phyloP scores from a whole-genome alignment of 2,888 invertebrate genomes.

The Drosophila incognita region DNA sequence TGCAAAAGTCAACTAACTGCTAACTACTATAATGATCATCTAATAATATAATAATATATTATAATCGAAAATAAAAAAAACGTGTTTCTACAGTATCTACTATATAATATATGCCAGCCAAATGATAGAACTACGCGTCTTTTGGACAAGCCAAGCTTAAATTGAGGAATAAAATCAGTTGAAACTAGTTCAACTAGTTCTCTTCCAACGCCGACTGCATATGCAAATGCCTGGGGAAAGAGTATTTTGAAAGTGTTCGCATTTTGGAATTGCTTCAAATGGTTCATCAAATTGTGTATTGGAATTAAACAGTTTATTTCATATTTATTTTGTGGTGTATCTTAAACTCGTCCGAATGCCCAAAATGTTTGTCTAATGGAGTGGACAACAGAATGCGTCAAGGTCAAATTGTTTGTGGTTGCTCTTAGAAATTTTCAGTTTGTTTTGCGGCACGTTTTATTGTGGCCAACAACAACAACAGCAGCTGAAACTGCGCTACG shows the following conservation, averaged over 20 bases:
- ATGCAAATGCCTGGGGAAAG: not conserved
- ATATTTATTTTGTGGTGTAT: constrained; percentile 12
- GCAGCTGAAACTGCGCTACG: constrained; percentile 5
- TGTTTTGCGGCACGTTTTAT: constrained; percentile 72
- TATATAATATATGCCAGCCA: not conserved
- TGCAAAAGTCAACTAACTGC: not conserved
- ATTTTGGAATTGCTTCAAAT: not conserved
- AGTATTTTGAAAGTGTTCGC: not conserved
- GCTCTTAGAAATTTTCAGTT: constrained; percentile 31
- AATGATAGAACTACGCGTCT: not conserved
- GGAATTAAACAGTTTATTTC: not conserved
- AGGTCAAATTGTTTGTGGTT: constrained; percentile 50
- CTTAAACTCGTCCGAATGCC: constrained; percentile 8
- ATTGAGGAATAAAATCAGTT: not conserved
- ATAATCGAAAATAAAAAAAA: no score
- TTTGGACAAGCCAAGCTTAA: not conserved
- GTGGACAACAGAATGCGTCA: constrained; percentile 53
- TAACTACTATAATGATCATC: not conserved
- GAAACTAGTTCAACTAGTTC: not conserved
- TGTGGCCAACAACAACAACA: constrained; percentile 42
- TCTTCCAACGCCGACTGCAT: not conserved
- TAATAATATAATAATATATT: no score
- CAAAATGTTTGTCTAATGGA: constrained; percentile 37
- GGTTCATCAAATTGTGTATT: not conserved
- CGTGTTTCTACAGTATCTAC: not conserved